Evolutionary conservation across 2,797 vertebrate genomes (phyloP), one percentile per base, ranked within the genome.

Genomic region (Myripristis murdjan): DNA sequence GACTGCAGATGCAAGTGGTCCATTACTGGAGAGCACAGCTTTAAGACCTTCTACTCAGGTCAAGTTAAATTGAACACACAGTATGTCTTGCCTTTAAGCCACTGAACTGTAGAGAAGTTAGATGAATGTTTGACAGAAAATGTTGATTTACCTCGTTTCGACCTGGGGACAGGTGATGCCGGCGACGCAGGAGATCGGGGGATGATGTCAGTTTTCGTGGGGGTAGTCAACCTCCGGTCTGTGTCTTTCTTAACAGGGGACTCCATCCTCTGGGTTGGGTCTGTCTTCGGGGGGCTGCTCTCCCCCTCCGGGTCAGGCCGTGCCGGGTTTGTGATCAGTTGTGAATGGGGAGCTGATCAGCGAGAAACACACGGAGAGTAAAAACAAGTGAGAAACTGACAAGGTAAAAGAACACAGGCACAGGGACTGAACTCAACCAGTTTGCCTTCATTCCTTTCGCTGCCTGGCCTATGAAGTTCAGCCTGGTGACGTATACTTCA

Each of bases 91-190:
- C 31, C 73, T 64, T 63, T 5, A 55, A 53, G 70, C 23, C 56
- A 44, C 12, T 35, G 5, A 69, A 61, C 14, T 37, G 14, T 26
- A 9, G 16, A 61, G 4, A 62, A 28, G 26, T 41, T 24, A 35
- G 5, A 43, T 0, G 1, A 35, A 28, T 6, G 24, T 20, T 4
- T 12, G 2, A 70, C 53, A 55, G 22, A 6, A 57, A 15, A 53
- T 60, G 20, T 2, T 43, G n/a, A n/a, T 26, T 81, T 92, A 94
- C 92, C 92, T 91, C 84, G 91, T 84, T 93, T 94, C 3, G 81
- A 80, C 52, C 78, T 87, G 5, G 75, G 66, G 1, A 47, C 49
- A 11, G 89, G 90, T n/a, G 92, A 90, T 11, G 75, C 80, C 0
- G 92, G 89, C 10, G 92, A 90, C 3, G 55, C 72, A 2, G 86